Evolutionary conservation across 2,888 invertebrate genomes (phyloP), one percentile per base, ranked within the genome.

Genomic region (Odontocerum albicorne): DNA sequence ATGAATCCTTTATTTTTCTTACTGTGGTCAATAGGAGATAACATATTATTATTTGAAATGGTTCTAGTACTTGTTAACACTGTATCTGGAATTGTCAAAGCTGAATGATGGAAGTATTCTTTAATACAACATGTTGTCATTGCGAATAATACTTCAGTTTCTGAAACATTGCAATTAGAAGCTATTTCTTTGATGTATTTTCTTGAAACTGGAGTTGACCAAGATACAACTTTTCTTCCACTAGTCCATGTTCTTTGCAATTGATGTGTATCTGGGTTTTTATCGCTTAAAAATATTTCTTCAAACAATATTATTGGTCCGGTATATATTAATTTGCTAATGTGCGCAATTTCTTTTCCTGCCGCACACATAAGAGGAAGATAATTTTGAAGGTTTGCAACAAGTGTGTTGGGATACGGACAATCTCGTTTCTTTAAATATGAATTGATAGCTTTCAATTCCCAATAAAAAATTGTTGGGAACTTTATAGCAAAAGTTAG

Each of bases 181-280:
- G 84, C 80, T 2, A 86, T 81, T 22, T 79, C 75, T 45, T 78
- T 78, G 4, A 88, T 70, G 10, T 76, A 69, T 0, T 79, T 79
- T 4, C 80, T 70, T 4, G 82, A 73, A 0, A 88, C 79, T 0
- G 84, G 80, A 0, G 83, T 80, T 0, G 87, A 87, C 88, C 88
- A 88, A 1, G 85, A 81, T 2, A 85, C 82, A 1, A 86, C 84
- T 74, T 88, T 88, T 59, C 88, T 74, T 1, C 88, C 88, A 65
- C 86, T 86, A 17, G 86, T 72, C 0, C 85, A 85, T 10, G 84
- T 80, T 0, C 83, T 84, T 65, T 86, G 85, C 52, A 84, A 64
- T 35, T 79, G 68, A 65, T 82, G 79, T 16, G 77, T 64, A 3
- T 68, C 73, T 39, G 74, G 73, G 1, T 81, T 80, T 36, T 79